Conservation (phyloP, 1,140 invertebrate genomes). For the Platorchestia sp. region DNA sequence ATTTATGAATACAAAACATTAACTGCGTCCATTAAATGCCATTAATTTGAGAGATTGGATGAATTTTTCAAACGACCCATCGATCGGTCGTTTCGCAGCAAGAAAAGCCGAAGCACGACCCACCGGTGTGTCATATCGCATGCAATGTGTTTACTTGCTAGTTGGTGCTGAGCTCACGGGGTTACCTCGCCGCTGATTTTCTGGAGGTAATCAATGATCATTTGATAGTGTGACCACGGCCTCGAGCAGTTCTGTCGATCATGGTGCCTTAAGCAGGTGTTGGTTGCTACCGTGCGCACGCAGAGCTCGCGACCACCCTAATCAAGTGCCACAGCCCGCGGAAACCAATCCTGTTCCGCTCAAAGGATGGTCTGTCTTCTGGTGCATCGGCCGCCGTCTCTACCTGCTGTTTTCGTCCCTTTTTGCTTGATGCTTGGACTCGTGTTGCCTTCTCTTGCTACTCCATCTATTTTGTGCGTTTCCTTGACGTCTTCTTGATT, state of each 20-base stretch:
- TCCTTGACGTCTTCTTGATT: neutral
- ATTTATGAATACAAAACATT: too few relatives aligned
- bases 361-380: neutral
- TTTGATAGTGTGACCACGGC: neutral
- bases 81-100: too few relatives aligned
- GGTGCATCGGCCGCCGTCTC: too few relatives aligned
- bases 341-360: constrained; percentile 28
- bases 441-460: neutral
- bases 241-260: neutral
- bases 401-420: neutral
- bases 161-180: too few relatives aligned
- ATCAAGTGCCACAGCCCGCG: neutral
- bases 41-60: too few relatives aligned
- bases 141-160: too few relatives aligned
- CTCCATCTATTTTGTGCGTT: neutral
- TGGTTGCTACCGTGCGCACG: constrained; percentile 11
- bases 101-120: too few relatives aligned
- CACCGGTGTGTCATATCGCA: too few relatives aligned
- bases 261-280: constrained; percentile 25
- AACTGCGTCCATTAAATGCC: too few relatives aligned
- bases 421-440: neutral
- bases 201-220: neutral
- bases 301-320: neutral
- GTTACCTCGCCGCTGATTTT: too few relatives aligned
- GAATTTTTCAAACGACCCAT: too few relatives aligned